Base-by-base conservation (phyloP, 2,113 vertebrate genomes). In the Canis aureus region DNA sequence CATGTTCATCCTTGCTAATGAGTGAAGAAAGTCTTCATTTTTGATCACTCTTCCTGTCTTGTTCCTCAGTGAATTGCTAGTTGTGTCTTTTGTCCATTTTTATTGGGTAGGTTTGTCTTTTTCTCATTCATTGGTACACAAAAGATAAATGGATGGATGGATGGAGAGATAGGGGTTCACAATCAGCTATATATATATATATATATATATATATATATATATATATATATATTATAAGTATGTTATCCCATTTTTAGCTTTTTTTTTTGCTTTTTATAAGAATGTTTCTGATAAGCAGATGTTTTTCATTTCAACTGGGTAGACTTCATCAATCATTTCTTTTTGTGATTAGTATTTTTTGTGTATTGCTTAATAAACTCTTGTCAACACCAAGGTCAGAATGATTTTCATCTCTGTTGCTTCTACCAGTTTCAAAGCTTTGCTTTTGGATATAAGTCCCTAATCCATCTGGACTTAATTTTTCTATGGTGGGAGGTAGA, bases 391-490 rank as follows among this genome's bases (percentile, higher is more conserved):
- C 59, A 91, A 85, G 85, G 78, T 94, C 85, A 89, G 23, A 35
- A 38, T 43, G 85, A 89, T 94, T 94, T 92, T 81, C 76, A 95
- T 76, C 53, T 20, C 53, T 8, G 9, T 59, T 43, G 22, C 80
- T 76, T 59, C 81, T 49, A 64, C 69, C 79, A 82, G 7, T 74
- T 96, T 87, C 51, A 91, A 80, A 67, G 57, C 80, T 92, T 67
- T 91, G 51, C 64, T 74, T 91, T 88, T 90, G 55, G 83, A 67
- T 73, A n/a, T 60, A 60, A 96, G 11, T 88, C 76, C 12, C 55
- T 73, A 35, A 69, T 71, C 73, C 97, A 96, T 95, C 97, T 97
- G 97, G 95, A 93, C 32, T 96, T 96, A 67, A 96, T 97, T 95
- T 97, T 81, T 55, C 78, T 93, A 20, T 8, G 57, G 66, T 57